Evolutionary conservation across 2,888 invertebrate species (phyloP), one percentile per base, ranked within the genome.

Genomic region (Erebia aethiops): DNA sequence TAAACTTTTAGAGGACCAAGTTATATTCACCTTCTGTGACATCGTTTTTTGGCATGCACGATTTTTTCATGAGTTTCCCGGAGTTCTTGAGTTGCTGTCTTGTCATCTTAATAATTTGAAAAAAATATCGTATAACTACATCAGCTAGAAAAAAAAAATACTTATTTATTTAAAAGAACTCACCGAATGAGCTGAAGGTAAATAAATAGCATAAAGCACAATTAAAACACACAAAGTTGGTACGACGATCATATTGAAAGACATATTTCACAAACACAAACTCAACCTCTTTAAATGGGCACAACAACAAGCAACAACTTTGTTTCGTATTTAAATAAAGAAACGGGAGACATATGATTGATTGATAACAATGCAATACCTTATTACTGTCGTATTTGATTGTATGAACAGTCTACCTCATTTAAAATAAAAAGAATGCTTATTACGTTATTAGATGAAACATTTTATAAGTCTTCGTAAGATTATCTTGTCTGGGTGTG

Each of bases 11-110:
- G 46, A 11, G 13, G 46, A 7, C 35, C 35, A 35, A 35, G 11
- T 46, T 63, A 49, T 8, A 10, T 8, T 52, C 84, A 95, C 95
- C 95, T 84, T 93, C 88, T 10, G 94, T 92, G 0, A 94, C 92
- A 76, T 94, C 94, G 51, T 93, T 93, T 86, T 96, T 96, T 4
- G 95, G 94, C 80, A 94, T 89, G 72, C 96, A 96, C 0, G 94
- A 90, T 74, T 95, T 95, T 63, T 96, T 93, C 86, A 96, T 93
- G 16, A 95, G 80, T 80, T 94, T 95, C 1, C 94, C 94, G 0
- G 96, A 94, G 64, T 95, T 94, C 79, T 94, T 94, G 77, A 96
- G 87, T 79, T 96, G 96, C 21, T 95, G 95, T 66, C 91, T 84
- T 54, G 93, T 87, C 92, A 93, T 91, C 93, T 93, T 72, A 21